Conservation (phyloP, 2,888 invertebrate species). For the Dugesia japonica region DNA sequence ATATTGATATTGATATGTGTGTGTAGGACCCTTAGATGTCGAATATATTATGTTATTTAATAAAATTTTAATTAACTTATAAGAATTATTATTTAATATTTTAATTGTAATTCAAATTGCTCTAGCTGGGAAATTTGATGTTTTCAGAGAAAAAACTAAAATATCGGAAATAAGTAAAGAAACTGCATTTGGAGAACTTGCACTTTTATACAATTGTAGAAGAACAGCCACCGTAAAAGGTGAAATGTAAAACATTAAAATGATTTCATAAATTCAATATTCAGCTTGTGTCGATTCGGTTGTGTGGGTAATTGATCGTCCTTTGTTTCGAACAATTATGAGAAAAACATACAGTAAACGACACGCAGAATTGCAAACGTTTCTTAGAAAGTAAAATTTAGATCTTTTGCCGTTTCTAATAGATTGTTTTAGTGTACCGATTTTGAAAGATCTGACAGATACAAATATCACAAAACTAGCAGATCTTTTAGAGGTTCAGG, state of each 20-base stretch:
- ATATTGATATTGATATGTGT: no score
- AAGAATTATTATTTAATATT: no score
- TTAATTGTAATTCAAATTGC: no score
- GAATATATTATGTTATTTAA: no score
- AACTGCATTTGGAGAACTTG: not conserved
- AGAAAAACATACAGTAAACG: constrained; percentile 72
- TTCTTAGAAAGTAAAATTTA: constrained; percentile 68
- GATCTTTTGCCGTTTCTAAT: not conserved
- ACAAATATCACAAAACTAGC: constrained; percentile 65
- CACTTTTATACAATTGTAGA: constrained; percentile 10
- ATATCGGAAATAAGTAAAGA: constrained; percentile 3
- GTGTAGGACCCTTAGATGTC: no score
- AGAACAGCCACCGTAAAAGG: not conserved
- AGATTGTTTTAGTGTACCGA: constrained; percentile 55
- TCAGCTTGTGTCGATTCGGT: constrained; percentile 25
- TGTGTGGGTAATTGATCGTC: constrained; percentile 32
- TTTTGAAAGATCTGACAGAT: constrained; percentile 59
- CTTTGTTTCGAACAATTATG: constrained; percentile 35
- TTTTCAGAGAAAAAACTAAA: not conserved
- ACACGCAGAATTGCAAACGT: constrained; percentile 80
- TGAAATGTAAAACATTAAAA: not conserved
- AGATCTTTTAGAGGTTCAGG: constrained; percentile 62
- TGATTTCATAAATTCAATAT: not conserved
- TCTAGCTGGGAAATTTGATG: constrained; percentile 1
- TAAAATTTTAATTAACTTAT: no score